These are phyloP conservation scores for Shinisaurus crocodilurus DNA, from an alignment of 2,113 vertebrate species.

Conservation along the genomic window DNA sequence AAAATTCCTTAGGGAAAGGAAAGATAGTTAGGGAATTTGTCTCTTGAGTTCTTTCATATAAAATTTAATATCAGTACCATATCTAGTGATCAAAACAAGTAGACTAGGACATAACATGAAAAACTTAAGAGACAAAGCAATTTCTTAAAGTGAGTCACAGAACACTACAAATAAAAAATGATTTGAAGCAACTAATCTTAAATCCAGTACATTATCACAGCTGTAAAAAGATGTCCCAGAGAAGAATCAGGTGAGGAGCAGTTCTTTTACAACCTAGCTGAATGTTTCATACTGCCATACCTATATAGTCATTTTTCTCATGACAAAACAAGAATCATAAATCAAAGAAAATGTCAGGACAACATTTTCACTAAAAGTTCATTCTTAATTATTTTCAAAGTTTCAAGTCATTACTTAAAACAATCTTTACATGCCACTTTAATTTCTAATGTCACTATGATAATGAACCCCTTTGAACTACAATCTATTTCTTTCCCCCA, in stretches of 20 bases:
- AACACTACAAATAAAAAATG: too few relatives aligned
- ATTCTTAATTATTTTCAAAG: neutral
- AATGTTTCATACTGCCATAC: too few relatives aligned
- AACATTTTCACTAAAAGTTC: too few relatives aligned
- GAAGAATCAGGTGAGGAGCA: too few relatives aligned
- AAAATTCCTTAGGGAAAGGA: neutral
- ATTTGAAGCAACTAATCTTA: neutral
- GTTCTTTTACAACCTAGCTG: too few relatives aligned
- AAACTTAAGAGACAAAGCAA: neutral
- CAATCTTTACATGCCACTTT: neutral
- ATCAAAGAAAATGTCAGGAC: too few relatives aligned
- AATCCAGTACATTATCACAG: neutral
- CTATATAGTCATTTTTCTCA: too few relatives aligned
- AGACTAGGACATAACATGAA: neutral
- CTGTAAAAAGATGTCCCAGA: neutral
- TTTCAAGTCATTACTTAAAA: neutral
- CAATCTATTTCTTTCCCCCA: neutral
- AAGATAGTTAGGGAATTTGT: neutral
- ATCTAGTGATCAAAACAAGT: neutral
- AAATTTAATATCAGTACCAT: neutral
- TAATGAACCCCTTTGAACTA: too few relatives aligned
- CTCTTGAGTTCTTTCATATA: neutral
- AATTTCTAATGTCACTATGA: neutral
- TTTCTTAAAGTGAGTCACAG: neutral
- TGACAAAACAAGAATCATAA: too few relatives aligned